Evolutionary conservation across 2,113 vertebrate species (phyloP).

Genomic region (Ceratotherium simum): DNA sequence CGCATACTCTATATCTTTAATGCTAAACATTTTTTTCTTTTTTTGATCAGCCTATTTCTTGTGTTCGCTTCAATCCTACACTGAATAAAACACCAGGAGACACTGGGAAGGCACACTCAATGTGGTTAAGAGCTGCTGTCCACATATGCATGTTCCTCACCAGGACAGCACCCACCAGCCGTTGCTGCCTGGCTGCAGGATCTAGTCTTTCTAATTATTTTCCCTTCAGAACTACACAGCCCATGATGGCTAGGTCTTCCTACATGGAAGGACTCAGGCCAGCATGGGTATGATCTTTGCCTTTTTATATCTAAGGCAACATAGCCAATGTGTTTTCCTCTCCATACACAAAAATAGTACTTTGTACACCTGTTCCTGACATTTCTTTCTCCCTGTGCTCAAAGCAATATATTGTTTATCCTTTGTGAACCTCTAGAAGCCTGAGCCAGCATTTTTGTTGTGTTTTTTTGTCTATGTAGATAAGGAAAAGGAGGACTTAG

Average conservation of each 20-base stretch:
- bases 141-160: background rate
- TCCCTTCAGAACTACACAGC: too few species aligned
- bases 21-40: background rate
- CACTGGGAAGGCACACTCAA: background rate
- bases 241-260: background rate
- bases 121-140: background rate
- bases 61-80: background rate
- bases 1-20: background rate
- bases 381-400: background rate
- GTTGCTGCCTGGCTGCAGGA: rapidly evolving
- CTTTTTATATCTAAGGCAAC: background rate
- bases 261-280: too few species aligned
- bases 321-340: background rate
- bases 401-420: background rate
- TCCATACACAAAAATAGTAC: background rate
- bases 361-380: background rate
- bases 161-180: too few species aligned
- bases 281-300: background rate
- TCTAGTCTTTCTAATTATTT: background rate
- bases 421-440: background rate
- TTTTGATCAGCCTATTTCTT: background rate
- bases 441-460: background rate
- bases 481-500: background rate
- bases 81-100: background rate
- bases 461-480: background rate